Conservation (phyloP, 2,113 vertebrate species). For the Anseranas semipalmata region DNA sequence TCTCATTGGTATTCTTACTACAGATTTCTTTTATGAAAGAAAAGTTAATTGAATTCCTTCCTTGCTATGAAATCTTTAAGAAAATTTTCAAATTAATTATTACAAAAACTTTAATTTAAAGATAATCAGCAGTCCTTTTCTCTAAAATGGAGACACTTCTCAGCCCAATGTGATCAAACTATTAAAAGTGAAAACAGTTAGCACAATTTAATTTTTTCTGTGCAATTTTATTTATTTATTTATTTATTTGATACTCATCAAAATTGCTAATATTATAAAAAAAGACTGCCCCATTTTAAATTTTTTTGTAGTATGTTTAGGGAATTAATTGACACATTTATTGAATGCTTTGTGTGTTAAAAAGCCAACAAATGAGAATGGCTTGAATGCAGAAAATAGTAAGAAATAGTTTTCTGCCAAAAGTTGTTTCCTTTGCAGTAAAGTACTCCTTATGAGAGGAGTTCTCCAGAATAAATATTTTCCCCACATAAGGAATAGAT, state of each 20-base stretch:
- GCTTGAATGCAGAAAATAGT: background rate
- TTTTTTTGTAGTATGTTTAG: conserved; percentile 6
- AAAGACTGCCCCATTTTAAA: background rate
- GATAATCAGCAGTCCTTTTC: background rate
- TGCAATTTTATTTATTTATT: background rate
- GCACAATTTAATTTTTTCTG: background rate
- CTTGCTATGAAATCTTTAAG: background rate
- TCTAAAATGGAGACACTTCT: background rate
- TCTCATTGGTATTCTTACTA: background rate
- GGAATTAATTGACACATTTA: conserved; percentile 16
- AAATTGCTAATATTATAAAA: background rate
- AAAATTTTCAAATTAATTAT: background rate
- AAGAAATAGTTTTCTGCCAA: conserved; percentile 39
- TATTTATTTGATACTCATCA: background rate
- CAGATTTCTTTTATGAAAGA: background rate
- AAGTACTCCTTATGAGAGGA: background rate
- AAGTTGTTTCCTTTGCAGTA: conserved; percentile 23
- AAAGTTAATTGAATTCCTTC: background rate
- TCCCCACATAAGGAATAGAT: background rate
- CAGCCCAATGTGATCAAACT: background rate
- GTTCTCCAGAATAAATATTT: conserved; percentile 52
- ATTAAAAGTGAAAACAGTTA: background rate
- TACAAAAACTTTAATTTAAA: background rate
- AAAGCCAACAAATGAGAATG: conserved; percentile 14
- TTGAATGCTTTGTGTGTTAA: background rate